phyloP scores from a whole-genome alignment of 2,113 vertebrate genomes.

The Caranx melampygus region DNA sequence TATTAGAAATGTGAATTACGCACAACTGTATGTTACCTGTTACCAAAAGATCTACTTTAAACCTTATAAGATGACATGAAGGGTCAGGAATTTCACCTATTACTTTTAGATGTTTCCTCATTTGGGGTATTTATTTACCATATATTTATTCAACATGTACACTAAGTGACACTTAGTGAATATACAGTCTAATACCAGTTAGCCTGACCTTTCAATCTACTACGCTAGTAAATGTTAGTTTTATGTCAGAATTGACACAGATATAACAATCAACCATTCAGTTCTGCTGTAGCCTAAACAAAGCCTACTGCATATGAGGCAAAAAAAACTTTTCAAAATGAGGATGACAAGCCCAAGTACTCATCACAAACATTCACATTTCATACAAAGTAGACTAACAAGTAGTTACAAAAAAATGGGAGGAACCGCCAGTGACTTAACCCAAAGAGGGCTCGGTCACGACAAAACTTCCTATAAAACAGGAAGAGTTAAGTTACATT shows the following conservation, averaged over 20 bases:
- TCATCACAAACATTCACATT: background rate
- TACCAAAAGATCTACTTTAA: background rate
- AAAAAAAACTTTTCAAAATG: background rate
- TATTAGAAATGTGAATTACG: background rate
- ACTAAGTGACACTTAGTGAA: background rate
- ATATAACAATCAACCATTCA: background rate
- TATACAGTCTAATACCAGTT: background rate
- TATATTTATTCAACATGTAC: background rate
- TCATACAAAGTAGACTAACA: background rate
- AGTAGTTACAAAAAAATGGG: background rate
- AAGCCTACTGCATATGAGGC: background rate
- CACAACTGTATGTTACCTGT: background rate
- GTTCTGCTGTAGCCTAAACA: background rate
- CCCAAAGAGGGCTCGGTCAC: background rate
- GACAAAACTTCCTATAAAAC: constrained; percentile 30
- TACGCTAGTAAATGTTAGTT: background rate
- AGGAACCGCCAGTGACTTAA: background rate
- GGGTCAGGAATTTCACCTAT: background rate
- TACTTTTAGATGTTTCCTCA: background rate
- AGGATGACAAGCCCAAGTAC: background rate
- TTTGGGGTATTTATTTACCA: constrained; percentile 1
- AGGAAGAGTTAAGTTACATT: constrained; percentile 63
- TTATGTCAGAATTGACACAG: background rate
- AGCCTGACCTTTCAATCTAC: background rate
- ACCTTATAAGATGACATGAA: background rate